Percentiles rank a stretch among this genome's conserved stretches.
Evolutionary conservation across 2,888 invertebrate genomes (phyloP).

Genomic region (Apomyelois bistriatella): DNA sequence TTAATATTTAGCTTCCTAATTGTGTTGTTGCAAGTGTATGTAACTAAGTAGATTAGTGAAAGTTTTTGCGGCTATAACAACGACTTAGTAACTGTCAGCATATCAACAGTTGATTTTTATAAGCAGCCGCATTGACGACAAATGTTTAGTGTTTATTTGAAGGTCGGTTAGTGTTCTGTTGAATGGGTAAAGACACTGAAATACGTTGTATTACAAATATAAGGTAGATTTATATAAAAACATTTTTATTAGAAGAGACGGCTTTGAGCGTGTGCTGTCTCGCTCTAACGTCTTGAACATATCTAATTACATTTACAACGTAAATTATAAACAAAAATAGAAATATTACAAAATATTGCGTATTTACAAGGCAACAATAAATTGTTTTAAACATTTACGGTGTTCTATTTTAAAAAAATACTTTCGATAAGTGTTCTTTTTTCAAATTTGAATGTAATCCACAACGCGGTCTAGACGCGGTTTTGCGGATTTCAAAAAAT

Average conservation of each 20-base stretch:
- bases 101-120: not conserved
- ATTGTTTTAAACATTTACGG: not conserved
- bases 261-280: too few relatives aligned
- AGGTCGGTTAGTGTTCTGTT: not conserved
- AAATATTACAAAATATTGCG: not conserved
- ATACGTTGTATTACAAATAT: not conserved
- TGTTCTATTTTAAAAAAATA: not conserved
- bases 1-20: not conserved
- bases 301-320: not conserved
- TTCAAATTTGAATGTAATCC: not conserved
- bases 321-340: not conserved
- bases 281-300: not conserved
- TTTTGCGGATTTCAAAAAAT: not conserved
- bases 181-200: conserved; percentile 6
- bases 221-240: not conserved
- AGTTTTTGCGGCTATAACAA: not conserved
- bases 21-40: not conserved
- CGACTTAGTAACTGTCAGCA: not conserved
- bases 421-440: not conserved
- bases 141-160: conserved; percentile 2
- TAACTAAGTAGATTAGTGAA: conserved; percentile 2
- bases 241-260: not conserved
- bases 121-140: conserved; percentile 2
- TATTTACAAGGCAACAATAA: not conserved
- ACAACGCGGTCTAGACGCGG: not conserved